Evolutionary conservation across 2,113 vertebrate species (phyloP).

Genomic region (Natator depressus): DNA sequence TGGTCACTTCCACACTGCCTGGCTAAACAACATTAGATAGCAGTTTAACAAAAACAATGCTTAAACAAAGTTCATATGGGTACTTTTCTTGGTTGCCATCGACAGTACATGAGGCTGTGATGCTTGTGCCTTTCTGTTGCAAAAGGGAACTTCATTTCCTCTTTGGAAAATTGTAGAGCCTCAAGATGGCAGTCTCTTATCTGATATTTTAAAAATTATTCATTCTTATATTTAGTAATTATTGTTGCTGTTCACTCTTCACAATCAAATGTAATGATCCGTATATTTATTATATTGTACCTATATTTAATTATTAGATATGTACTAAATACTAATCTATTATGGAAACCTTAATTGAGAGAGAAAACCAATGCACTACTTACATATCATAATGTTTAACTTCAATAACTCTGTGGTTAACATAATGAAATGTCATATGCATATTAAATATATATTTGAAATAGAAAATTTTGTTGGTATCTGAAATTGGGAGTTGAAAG

Average conservation of each 20-base stretch:
- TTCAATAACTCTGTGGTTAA: not conserved
- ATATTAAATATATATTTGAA: conserved; percentile 37
- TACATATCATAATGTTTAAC: conserved; percentile 31
- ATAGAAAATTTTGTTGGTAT: conserved; percentile 27
- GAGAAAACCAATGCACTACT: not conserved
- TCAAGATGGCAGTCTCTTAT: not conserved
- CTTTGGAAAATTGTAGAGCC: not conserved
- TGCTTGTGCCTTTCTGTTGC: not conserved
- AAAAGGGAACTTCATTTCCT: not conserved
- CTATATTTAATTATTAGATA: not conserved
- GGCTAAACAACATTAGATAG: not conserved
- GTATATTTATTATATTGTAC: not conserved
- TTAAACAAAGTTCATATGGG: not conserved
- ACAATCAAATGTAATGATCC: not conserved
- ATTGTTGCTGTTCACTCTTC: not conserved
- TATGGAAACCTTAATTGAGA: not conserved
- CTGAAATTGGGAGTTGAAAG: not conserved
- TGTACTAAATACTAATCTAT: not conserved
- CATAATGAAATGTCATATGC: conserved; percentile 19
- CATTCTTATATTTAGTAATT: not conserved
- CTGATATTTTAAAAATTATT: not conserved
- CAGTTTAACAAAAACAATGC: not conserved
- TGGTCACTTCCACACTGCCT: not conserved
- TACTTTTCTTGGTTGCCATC: not conserved
- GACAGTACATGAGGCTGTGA: not conserved